These are phyloP conservation scores for Bujurquina vittata DNA, from an alignment of 2,113 vertebrate genomes.

Conservation along the genomic window DNA sequence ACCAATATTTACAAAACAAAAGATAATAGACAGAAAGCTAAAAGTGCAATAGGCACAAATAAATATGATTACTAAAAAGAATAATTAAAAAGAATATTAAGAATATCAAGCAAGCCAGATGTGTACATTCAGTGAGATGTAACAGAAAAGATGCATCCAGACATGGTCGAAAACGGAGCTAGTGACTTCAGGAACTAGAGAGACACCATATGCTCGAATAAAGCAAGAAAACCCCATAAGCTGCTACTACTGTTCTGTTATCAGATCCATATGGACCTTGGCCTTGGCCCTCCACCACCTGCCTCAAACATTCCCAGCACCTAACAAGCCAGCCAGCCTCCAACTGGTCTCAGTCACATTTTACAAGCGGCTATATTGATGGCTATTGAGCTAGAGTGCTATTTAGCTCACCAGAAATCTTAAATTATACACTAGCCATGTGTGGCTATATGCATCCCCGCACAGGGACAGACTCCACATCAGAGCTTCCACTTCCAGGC, in stretches of 20 bases:
- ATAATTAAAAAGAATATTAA: no score
- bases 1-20: constrained; percentile 1
- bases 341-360: constrained; percentile 72
- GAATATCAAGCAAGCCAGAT: neutral
- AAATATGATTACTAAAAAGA: neutral
- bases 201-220: constrained; percentile 63
- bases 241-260: constrained; percentile 82
- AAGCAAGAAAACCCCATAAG: constrained; percentile 64
- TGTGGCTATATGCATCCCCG: constrained; percentile 58
- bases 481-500: constrained; percentile 64
- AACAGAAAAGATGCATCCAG: constrained; percentile 24
- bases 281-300: constrained; percentile 69
- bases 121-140: neutral
- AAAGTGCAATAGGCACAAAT: neutral
- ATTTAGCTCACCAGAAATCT: constrained; percentile 79
- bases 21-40: neutral
- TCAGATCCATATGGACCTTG: constrained; percentile 81
- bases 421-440: constrained; percentile 76
- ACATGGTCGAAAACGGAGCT: constrained; percentile 22
- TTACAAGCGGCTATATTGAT: constrained; percentile 77
- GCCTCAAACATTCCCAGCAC: constrained; percentile 72
- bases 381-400: constrained; percentile 75
- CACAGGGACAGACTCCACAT: constrained; percentile 64
- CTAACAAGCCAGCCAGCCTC: constrained; percentile 71
- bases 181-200: constrained; percentile 49